These are phyloP conservation scores for Cichladusa arquata DNA, from an alignment of 2,113 vertebrate genomes.

Conservation along the genomic window DNA sequence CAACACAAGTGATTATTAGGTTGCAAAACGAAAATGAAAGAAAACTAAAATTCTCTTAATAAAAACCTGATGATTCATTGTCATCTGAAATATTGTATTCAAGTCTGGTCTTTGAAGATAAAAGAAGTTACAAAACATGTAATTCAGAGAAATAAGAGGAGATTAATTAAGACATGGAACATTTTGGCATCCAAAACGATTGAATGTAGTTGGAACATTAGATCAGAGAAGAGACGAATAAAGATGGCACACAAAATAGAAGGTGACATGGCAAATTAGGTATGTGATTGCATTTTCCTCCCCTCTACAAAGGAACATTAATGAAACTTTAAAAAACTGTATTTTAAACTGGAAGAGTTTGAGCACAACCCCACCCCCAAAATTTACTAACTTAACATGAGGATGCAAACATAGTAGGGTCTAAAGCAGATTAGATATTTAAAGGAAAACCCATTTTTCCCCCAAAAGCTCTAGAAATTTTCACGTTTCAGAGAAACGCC, in stretches of 20 bases:
- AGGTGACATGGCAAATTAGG: not conserved
- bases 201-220: not conserved
- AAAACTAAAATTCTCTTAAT: not conserved
- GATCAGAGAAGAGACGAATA: not conserved
- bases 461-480: not conserved
- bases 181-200: not conserved
- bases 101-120: not conserved
- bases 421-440: not conserved
- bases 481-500: not conserved
- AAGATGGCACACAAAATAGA: not conserved
- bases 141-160: not conserved
- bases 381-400: not conserved
- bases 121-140: not conserved
- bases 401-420: not conserved
- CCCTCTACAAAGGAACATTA: not conserved
- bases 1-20: not conserved
- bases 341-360: not conserved
- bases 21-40: not conserved
- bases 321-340: not conserved
- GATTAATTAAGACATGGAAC: not conserved
- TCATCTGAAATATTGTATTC: not conserved
- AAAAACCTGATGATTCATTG: not conserved
- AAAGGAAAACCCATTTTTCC: not conserved
- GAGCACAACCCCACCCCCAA: accelerated
- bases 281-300: not conserved